These are phyloP conservation scores for Perognathus longimembris DNA, from an alignment of 2,113 vertebrate genomes.

Conservation along the genomic window DNA sequence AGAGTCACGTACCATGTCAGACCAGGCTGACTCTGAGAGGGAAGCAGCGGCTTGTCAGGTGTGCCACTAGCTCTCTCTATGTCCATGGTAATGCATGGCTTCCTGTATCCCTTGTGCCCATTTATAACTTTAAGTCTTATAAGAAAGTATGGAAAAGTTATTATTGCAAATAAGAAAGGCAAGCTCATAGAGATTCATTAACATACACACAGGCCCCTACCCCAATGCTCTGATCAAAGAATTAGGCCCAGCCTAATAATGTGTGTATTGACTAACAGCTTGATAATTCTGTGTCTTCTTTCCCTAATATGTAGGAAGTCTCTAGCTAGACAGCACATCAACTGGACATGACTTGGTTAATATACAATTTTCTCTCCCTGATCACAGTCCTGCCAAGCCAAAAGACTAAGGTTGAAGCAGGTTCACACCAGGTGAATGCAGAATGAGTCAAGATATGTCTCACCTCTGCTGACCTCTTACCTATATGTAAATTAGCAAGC, in stretches of 20 bases:
- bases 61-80: background rate
- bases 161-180: background rate
- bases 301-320: background rate
- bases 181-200: background rate
- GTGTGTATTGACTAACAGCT: background rate
- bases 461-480: background rate
- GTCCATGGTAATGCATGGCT: background rate
- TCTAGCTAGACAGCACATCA: background rate
- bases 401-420: background rate
- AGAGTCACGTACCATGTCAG: background rate
- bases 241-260: background rate
- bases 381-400: background rate
- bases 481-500: background rate
- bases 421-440: background rate
- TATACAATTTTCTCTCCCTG: background rate
- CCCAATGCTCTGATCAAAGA: background rate
- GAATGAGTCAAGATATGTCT: background rate
- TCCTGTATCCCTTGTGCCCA: background rate
- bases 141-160: background rate
- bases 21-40: background rate
- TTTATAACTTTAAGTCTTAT: background rate
- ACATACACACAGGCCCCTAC: background rate
- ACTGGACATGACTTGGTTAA: background rate
- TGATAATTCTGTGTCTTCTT: background rate
- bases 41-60: background rate